phyloP scores from a whole-genome alignment of 1,140 invertebrate genomes.

The Dinoponera quadriceps region DNA sequence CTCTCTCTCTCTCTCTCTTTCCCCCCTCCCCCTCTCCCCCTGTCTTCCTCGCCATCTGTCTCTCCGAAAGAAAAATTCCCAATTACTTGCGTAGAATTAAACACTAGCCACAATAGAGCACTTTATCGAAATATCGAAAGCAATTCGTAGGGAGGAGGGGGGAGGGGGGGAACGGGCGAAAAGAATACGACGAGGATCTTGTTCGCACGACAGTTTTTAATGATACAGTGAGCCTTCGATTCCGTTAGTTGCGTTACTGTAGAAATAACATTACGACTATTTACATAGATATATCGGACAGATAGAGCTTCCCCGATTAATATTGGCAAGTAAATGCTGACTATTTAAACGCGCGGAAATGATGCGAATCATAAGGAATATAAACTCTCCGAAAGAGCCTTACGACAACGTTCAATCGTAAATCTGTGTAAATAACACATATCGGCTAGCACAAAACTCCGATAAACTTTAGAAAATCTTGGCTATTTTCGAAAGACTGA shows the following conservation, averaged over 20 bases:
- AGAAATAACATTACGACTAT: slow-evolving; percentile 63
- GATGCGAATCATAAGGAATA: slow-evolving; percentile 2
- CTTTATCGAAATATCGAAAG: slow-evolving; percentile 28
- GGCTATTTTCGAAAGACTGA: not conserved
- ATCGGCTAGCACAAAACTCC: slow-evolving; percentile 13
- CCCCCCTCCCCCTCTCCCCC: slow-evolving; percentile 37
- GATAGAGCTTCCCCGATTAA: slow-evolving; percentile 49
- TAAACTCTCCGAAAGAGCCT: slow-evolving; percentile 29
- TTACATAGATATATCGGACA: slow-evolving; percentile 66
- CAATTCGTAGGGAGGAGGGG: slow-evolving; percentile 56
- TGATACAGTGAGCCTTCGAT: slow-evolving; percentile 66
- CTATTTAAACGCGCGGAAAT: slow-evolving; percentile 55
- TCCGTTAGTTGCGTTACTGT: slow-evolving; percentile 66
- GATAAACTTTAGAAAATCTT: slow-evolving; percentile 28
- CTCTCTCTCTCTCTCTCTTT: not conserved
- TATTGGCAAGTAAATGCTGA: slow-evolving; percentile 46
- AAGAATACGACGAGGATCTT: slow-evolving; percentile 67
- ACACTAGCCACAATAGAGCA: slow-evolving; percentile 39
- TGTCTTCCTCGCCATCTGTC: not conserved
- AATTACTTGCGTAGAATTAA: slow-evolving; percentile 35
- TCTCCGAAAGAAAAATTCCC: not conserved
- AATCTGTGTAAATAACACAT: slow-evolving; percentile 26
- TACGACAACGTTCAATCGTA: slow-evolving; percentile 18
- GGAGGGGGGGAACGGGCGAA: slow-evolving; percentile 65
- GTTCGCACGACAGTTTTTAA: slow-evolving; percentile 70